Percentiles rank a stretch among this genome's conserved stretches.
phyloP scores from a whole-genome alignment of 2,113 vertebrate species.

The Rhynchopsitta pachyrhyncha region DNA sequence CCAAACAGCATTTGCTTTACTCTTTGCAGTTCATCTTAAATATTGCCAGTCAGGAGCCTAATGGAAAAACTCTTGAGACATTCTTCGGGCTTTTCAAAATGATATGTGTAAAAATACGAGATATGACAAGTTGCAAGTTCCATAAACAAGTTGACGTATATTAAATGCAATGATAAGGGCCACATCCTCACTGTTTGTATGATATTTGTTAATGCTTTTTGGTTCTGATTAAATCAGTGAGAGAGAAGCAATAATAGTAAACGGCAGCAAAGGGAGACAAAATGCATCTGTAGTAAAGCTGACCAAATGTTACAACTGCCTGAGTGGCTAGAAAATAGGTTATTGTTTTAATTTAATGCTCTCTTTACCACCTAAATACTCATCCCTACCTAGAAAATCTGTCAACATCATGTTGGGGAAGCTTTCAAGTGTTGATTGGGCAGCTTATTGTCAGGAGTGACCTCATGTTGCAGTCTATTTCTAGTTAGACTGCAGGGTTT shows the following conservation, averaged over 20 bases:
- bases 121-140: not conserved
- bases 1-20: not conserved
- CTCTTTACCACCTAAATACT: not conserved
- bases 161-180: not conserved
- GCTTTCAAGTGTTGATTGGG: conserved; percentile 69
- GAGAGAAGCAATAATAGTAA: not conserved
- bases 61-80: not conserved
- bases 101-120: not conserved
- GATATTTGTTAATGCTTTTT: not conserved
- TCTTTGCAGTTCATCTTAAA: not conserved
- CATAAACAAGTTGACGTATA: not conserved
- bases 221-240: not conserved
- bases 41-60: not conserved
- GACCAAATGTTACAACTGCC: not conserved
- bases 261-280: not conserved
- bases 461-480: conserved; percentile 74
- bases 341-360: not conserved
- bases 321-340: not conserved
- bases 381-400: not conserved
- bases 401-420: not conserved
- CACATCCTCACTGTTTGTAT: not conserved
- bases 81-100: not conserved
- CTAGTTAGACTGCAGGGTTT: conserved; percentile 78
- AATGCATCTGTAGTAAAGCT: accelerated
- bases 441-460: conserved; percentile 72